Conservation (phyloP, 2,888 invertebrate genomes). For the Odontothrips loti region DNA sequence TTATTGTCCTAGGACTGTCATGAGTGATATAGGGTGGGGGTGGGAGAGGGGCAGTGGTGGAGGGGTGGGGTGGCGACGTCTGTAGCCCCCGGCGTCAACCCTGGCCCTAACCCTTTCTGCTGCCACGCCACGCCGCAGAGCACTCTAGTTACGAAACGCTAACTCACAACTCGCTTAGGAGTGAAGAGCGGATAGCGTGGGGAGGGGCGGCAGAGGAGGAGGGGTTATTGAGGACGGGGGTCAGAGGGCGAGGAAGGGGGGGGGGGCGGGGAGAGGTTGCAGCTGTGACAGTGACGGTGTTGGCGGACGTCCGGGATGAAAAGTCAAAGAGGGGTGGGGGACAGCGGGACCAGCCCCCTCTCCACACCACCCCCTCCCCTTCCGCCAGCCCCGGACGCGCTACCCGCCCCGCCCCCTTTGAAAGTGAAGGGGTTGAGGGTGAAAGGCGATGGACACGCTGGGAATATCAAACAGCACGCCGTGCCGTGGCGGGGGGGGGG, state of each 20-base stretch:
- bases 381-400: too few species aligned
- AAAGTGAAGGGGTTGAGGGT: too few species aligned
- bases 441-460: not conserved
- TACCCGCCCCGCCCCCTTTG: too few species aligned
- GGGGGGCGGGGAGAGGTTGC: not conserved
- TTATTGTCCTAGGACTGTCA: too few species aligned
- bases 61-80: too few species aligned
- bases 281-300: constrained; percentile 24
- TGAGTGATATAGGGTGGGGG: too few species aligned
- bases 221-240: too few species aligned
- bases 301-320: constrained; percentile 21
- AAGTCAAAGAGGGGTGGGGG: not conserved
- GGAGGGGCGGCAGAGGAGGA: too few species aligned
- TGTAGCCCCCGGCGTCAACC: too few species aligned
- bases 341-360: not conserved
- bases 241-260: too few species aligned
- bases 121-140: not conserved
- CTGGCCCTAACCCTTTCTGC: not conserved
- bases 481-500: not conserved
- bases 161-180: constrained; percentile 11
- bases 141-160: constrained; percentile 6
- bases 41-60: too few species aligned
- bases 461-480: not conserved
- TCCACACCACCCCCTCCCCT: too few species aligned
- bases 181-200: not conserved